Evolutionary conservation across 2,113 vertebrate species (phyloP), one percentile per base, ranked within the genome.

Genomic region (Tetraodon nigroviridis): DNA sequence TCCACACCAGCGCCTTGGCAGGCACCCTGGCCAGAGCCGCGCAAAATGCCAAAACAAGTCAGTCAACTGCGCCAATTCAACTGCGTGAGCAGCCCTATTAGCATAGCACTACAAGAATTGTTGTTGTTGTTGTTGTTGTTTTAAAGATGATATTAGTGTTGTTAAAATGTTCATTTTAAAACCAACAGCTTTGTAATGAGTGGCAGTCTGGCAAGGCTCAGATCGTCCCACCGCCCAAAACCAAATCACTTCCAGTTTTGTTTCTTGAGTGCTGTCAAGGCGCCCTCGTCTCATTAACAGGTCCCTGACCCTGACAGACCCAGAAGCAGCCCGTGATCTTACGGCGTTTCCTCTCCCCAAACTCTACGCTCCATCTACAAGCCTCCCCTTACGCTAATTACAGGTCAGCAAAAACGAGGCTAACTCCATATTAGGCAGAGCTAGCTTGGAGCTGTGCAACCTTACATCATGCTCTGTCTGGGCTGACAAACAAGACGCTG

Each of bases 351-450:
- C 64, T 76, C 49, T 17, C 22, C 18, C 11, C 55, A n/a, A 12
- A 27, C 24, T 27, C 32, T 45, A 58, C 56, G 54, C 65, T 44
- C 24, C 47, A 21, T 56, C 56, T 60, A 18, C 57, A 44, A 22
- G 24, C 51, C 47, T 16, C 51, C 46, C 58, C 45, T 42, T 8
- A 5, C 13, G 59, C 54, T 71, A 65, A 80, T 67, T 67, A 73
- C 81, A 85, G 66, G 78, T 74, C 69, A 64, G 80, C 62, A 56
- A 80, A 86, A 91, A 85, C 44, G 84, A 88, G 84, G 86, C 87
- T 90, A 91, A 92, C 90, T 87, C 84, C 87, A 90, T 88, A 89
- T 91, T 92, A 91, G 79, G 78, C 58, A 12, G 55, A 44, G 46
- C 67, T 2, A 18, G 19, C 46, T 32, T 48, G 51, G 55, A 24